A percentile compares a stretch with the other conserved stretches of the same genome.
phyloP scores from a whole-genome alignment of 1,140 invertebrate species.

The Brachionus angularis region DNA sequence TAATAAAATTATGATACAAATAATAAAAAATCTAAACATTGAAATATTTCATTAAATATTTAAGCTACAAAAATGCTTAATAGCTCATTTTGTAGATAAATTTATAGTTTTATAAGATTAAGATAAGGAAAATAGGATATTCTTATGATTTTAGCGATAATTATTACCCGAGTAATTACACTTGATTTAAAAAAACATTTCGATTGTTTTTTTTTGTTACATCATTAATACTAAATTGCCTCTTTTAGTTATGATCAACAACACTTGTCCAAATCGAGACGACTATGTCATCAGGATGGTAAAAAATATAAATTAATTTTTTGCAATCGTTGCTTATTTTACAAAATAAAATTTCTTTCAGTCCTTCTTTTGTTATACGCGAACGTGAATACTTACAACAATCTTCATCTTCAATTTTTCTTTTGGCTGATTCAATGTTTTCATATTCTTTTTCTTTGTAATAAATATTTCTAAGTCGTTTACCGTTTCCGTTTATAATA shows the following conservation, averaged over 20 bases:
- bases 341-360: not conserved
- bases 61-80: no score
- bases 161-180: conserved; percentile 12
- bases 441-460: not conserved
- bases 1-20: no score
- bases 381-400: not conserved
- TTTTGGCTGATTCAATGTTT: not conserved
- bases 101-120: no score
- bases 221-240: not conserved
- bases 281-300: not conserved
- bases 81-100: no score
- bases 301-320: conserved; percentile 7
- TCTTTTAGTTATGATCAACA: not conserved
- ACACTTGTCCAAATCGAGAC: not conserved
- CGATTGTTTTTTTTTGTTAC: conserved; percentile 25
- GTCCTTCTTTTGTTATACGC: not conserved
- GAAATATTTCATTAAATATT: no score
- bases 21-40: no score
- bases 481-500: not conserved
- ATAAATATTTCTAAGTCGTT: not conserved
- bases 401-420: not conserved
- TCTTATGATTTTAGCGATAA: no score
- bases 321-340: not conserved
- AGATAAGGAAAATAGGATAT: no score
- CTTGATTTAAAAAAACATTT: conserved; percentile 12